Base-by-base conservation (phyloP, 1,140 invertebrate species). In the Chymomyza costata region DNA sequence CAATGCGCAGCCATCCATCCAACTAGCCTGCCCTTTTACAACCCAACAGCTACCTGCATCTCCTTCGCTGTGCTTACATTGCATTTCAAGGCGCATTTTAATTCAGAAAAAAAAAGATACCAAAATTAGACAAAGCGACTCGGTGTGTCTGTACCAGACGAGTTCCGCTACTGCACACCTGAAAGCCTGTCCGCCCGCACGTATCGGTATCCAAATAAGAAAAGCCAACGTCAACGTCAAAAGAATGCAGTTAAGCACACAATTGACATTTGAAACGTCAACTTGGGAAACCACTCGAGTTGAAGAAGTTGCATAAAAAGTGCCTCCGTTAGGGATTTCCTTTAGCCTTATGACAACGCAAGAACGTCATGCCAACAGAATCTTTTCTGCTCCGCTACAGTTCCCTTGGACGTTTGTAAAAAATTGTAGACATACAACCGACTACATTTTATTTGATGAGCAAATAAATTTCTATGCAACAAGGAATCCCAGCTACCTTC, bases 241-340 rank as follows among this genome's bases (percentile, higher is more conserved):
- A 78, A 80, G 81, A 70, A 83, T 78, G 62, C 81, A 84, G 71
- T 84, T 84, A 82, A 83, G 82, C 81, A 78, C 68, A 84, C 82
- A 84, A 84, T 84, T 84, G 82, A 83, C 71, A 82, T 82, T 78
- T 83, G 64, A 83, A 81, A 76, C 64, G 78, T 82, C 69, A 82
- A 82, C 78, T 82, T 76, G 66, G 70, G 78, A 76, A 82, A 62
- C 46, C 78, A 82, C 70, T 82, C 78, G 66, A 58, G 67, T 64
- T 82, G 78, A 80, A 80, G 71, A 82, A 82, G 68, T 80, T 80
- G 73, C 71, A 78, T 78, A 80, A 78, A 78, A 78, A 78, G 66
- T 78, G 73, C 73, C 71, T 78, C 66, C 73, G 71, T 71, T 80
- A 64, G 73, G 73, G 70, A 71, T 58, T 70, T 65, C 71, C 70